Conservation (phyloP, 2,888 invertebrate genomes). For the Hypomecis punctinalis region DNA sequence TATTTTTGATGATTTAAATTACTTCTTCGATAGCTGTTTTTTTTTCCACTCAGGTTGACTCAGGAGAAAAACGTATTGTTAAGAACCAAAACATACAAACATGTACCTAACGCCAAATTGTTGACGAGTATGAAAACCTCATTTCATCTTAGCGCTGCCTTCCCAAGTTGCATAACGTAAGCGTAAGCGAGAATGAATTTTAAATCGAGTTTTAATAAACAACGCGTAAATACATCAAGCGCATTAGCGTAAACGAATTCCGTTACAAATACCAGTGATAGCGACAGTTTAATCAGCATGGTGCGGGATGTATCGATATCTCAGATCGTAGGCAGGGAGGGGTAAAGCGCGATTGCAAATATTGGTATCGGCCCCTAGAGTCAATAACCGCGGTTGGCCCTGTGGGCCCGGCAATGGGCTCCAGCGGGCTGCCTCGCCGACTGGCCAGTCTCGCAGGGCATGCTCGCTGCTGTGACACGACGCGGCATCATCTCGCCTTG, state of each 20-base stretch:
- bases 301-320: conserved; percentile 37
- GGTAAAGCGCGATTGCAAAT: conserved; percentile 40
- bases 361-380: conserved; percentile 46
- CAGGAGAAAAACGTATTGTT: too few species aligned
- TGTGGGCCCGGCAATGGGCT: conserved; percentile 33
- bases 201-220: too few species aligned
- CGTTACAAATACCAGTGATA: not conserved
- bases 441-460: conserved; percentile 43
- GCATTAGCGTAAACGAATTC: not conserved
- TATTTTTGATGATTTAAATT: too few species aligned
- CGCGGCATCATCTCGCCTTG: conserved; percentile 71
- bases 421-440: conserved; percentile 41
- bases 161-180: too few species aligned
- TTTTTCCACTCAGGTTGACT: too few species aligned
- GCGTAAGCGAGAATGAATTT: too few species aligned
- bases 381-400: conserved; percentile 54
- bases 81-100: too few species aligned
- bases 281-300: not conserved
- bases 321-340: conserved; percentile 36
- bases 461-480: conserved; percentile 47
- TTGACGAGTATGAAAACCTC: too few species aligned
- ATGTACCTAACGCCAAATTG: too few species aligned
- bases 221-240: too few species aligned
- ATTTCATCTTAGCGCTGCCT: too few species aligned
- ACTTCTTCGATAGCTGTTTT: too few species aligned